Conservation (phyloP, 2,113 vertebrate genomes). For the Phalacrocorax carbo region DNA sequence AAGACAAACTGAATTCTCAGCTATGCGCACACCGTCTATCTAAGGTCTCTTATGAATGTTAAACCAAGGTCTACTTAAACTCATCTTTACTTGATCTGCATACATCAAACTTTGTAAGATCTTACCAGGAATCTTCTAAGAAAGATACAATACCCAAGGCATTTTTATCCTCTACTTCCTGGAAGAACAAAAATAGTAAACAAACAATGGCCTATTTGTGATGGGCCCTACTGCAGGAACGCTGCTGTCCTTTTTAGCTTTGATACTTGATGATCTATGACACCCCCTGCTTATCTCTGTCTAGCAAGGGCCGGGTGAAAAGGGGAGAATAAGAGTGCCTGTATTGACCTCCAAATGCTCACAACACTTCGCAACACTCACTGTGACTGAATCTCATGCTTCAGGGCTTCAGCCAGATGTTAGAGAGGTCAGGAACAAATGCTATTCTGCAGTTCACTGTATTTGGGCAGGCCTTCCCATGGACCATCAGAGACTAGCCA, state of each 20-base stretch:
- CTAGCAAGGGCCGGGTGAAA: constrained; percentile 3
- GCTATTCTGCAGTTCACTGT: not conserved
- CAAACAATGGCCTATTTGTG: constrained; percentile 11
- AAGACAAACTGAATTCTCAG: not conserved
- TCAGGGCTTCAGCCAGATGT: constrained; percentile 29
- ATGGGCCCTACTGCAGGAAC: not conserved
- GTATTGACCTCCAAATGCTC: not conserved
- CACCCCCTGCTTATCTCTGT: not conserved
- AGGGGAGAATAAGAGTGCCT: not conserved
- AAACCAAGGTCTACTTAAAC: not conserved
- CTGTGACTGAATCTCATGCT: not conserved
- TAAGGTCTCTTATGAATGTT: not conserved
- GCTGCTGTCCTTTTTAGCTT: not conserved
- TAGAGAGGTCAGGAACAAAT: not conserved
- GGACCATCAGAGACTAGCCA: not conserved
- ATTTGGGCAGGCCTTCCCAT: not conserved
- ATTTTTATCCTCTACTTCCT: not conserved
- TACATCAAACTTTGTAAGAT: not conserved
- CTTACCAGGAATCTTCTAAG: not conserved
- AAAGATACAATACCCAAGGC: not conserved
- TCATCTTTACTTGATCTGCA: not conserved
- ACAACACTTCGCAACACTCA: not conserved
- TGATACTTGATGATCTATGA: constrained; percentile 9
- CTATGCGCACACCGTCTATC: not conserved
- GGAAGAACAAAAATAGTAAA: not conserved